phyloP scores from a whole-genome alignment of 2,113 vertebrate species.

The Calonectris borealis region DNA sequence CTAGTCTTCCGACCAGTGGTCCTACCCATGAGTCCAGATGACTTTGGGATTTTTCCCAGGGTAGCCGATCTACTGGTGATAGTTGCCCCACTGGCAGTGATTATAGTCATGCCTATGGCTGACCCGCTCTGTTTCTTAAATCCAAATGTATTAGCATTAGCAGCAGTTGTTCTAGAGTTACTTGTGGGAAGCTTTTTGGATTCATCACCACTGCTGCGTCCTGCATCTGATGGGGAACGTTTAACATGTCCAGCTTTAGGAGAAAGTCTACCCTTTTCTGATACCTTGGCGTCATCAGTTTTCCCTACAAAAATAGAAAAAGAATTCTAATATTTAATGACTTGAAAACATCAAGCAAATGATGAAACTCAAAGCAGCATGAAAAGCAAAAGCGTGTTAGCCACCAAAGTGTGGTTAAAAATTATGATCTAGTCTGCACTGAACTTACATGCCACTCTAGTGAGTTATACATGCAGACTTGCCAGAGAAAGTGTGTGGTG shows the following conservation, averaged over 20 bases:
- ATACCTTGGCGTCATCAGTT: slow-evolving; percentile 97
- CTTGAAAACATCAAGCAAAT: slow-evolving; percentile 62
- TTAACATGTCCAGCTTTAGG: slow-evolving; percentile 87
- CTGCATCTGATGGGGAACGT: slow-evolving; percentile 92
- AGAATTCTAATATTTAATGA: slow-evolving; percentile 65
- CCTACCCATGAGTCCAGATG: slow-evolving; percentile 80
- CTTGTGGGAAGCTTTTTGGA: slow-evolving; percentile 83
- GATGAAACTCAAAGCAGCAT: slow-evolving; percentile 59
- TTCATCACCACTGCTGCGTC: slow-evolving; percentile 93
- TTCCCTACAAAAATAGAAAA: slow-evolving; percentile 81
- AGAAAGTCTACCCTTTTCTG: slow-evolving; percentile 91
- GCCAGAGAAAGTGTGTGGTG: slow-evolving; percentile 7
- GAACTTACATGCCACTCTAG: slow-evolving; percentile 6
- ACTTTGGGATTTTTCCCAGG: slow-evolving; percentile 95
- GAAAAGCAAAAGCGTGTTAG: slow-evolving; percentile 58
- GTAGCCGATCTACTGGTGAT: slow-evolving; percentile 96
- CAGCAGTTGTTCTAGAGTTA: slow-evolving; percentile 78
- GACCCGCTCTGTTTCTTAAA: slow-evolving; percentile 92
- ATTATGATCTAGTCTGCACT: slow-evolving; percentile 21
- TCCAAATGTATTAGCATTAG: slow-evolving; percentile 89
- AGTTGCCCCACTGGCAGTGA: slow-evolving; percentile 91
- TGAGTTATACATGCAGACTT: slow-evolving; percentile 32
- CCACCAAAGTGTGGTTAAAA: background rate
- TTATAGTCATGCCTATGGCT: slow-evolving; percentile 81
- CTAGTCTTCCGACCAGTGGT: slow-evolving; percentile 79